A percentile compares a stretch with the other conserved stretches of the same genome.
Conservation (phyloP, 2,797 vertebrate genomes). For the Apodemus agrarius region DNA sequence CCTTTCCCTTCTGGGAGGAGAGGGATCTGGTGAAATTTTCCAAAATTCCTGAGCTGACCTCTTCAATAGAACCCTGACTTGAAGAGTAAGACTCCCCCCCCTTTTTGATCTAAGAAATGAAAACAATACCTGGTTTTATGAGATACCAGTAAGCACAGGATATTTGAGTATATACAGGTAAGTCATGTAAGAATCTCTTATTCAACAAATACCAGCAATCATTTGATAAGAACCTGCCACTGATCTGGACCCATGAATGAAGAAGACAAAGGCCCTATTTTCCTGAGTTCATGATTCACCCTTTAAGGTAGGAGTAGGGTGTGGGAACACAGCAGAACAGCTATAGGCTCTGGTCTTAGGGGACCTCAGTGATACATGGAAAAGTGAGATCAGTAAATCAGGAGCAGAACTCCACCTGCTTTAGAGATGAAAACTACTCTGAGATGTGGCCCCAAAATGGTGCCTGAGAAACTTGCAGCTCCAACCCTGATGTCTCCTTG, state of each 20-base stretch:
- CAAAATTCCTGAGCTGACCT: no score
- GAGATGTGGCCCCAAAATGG: not conserved
- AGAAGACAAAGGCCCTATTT: not conserved
- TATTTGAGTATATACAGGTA: not conserved
- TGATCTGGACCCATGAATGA: not conserved
- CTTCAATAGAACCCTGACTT: not conserved
- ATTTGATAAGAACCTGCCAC: not conserved
- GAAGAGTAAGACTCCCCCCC: not conserved
- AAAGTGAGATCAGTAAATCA: not conserved
- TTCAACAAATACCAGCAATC: not conserved
- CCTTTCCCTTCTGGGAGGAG: no score
- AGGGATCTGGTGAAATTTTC: no score
- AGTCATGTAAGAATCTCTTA: not conserved
- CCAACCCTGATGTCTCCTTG: not conserved
- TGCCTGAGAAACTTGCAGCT: not conserved
- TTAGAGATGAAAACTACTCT: not conserved
- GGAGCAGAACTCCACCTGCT: not conserved
- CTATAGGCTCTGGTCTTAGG: not conserved
- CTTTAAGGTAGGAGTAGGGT: not conserved
- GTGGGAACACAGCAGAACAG: not conserved
- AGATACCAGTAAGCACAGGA: not conserved
- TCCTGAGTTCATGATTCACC: not conserved
- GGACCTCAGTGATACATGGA: not conserved
- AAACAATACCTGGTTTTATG: not conserved
- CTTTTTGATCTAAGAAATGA: not conserved